These are phyloP conservation scores for Linepithema humile DNA, from an alignment of 1,140 invertebrate genomes.

Conservation along the genomic window DNA sequence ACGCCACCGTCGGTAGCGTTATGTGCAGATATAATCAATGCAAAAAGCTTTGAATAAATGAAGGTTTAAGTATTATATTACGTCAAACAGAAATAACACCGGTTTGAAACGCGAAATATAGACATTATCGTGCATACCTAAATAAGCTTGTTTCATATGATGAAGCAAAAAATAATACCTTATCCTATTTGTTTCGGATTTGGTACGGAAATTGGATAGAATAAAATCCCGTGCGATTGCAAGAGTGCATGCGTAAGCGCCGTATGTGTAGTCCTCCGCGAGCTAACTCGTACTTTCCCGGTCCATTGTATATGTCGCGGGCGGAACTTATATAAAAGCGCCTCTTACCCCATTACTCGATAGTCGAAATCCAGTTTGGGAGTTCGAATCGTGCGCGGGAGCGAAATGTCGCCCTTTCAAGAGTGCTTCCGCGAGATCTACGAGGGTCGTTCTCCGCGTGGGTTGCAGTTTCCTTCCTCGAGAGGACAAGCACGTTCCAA, in stretches of 20 bases:
- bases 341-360: constrained; percentile 55
- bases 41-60: constrained; percentile 56
- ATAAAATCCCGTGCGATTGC: not conserved
- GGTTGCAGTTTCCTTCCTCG: constrained; percentile 49
- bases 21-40: constrained; percentile 39
- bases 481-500: constrained; percentile 66
- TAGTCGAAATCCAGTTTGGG: constrained; percentile 55
- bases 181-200: constrained; percentile 9
- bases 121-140: not conserved
- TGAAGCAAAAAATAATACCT: constrained; percentile 7
- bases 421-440: constrained; percentile 50
- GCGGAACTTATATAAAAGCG: constrained; percentile 57
- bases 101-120: constrained; percentile 21
- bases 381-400: constrained; percentile 47
- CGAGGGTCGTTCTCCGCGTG: constrained; percentile 32
- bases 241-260: constrained; percentile 22
- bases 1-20: constrained; percentile 36
- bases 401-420: constrained; percentile 49
- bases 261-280: not conserved
- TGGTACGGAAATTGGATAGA: not conserved
- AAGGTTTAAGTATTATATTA: constrained; percentile 16
- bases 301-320: not conserved
- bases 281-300: constrained; percentile 15
- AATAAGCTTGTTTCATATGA: not conserved
- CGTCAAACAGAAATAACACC: not conserved